These are phyloP conservation scores for Cyanistes caeruleus DNA, from an alignment of 2,113 vertebrate species.

Conservation along the genomic window DNA sequence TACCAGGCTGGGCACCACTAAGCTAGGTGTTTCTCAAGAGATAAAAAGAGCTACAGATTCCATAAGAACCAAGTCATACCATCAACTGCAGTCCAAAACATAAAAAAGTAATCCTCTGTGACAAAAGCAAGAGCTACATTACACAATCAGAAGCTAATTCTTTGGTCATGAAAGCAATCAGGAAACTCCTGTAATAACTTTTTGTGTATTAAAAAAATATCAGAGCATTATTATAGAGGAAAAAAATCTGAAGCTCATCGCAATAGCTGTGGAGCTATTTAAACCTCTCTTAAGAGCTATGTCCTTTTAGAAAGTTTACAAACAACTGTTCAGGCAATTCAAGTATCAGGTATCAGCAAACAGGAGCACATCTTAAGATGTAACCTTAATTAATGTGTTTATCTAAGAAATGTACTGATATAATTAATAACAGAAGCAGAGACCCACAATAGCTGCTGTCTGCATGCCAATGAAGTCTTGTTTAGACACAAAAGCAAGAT, in stretches of 20 bases:
- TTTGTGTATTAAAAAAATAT: background rate
- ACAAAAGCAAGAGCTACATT: background rate
- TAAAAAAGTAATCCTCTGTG: background rate
- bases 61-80: background rate
- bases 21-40: background rate
- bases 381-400: background rate
- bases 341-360: background rate
- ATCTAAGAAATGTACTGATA: background rate
- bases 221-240: background rate
- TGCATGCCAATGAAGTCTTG: background rate
- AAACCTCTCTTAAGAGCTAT: background rate
- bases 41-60: background rate
- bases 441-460: background rate
- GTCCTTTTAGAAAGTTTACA: background rate
- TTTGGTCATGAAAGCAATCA: background rate
- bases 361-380: background rate
- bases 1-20: background rate
- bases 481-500: background rate
- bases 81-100: background rate
- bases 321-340: conserved; percentile 1
- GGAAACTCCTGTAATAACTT: background rate
- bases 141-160: background rate
- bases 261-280: background rate
- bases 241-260: background rate
- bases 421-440: conserved; percentile 17